Evolutionary conservation across 2,797 vertebrate genomes (phyloP).

Genomic region (Delichon dasypus): DNA sequence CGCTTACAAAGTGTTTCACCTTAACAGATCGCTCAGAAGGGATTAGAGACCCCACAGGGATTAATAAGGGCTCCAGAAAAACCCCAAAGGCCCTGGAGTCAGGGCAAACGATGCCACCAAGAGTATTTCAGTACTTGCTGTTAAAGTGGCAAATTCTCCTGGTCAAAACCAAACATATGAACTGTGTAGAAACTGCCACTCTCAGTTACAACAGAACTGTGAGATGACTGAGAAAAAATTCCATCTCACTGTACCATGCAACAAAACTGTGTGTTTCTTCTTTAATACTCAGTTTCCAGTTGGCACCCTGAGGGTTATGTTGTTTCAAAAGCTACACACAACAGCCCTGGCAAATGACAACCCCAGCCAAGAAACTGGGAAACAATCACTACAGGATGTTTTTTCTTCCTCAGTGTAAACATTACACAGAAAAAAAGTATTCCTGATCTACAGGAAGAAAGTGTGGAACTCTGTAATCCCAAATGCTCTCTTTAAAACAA

Average conservation of each 20-base stretch:
- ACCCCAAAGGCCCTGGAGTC: neutral
- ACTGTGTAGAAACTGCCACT: neutral
- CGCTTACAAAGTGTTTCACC: constrained; percentile 12
- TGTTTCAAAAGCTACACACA: neutral
- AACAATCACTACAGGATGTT: constrained; percentile 29
- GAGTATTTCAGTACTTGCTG: neutral
- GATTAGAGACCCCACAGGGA: constrained; percentile 33
- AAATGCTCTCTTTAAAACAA: neutral
- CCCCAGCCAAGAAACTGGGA: neutral
- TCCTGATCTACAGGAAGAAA: constrained; percentile 1
- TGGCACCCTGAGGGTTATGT: neutral
- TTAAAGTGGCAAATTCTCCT: neutral
- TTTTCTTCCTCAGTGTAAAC: constrained; percentile 1
- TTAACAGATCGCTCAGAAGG: neutral
- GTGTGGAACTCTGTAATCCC: neutral
- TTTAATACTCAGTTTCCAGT: neutral
- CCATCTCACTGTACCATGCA: neutral
- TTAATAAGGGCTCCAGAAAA: neutral
- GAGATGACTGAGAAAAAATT: neutral
- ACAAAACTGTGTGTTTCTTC: neutral
- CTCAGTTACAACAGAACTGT: neutral
- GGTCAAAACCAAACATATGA: neutral
- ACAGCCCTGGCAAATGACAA: neutral
- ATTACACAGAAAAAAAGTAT: neutral
- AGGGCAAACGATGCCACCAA: neutral